Evolutionary conservation across 2,888 invertebrate species (phyloP), one percentile per base, ranked within the genome.

Genomic region (Dolichomitus sp.): DNA sequence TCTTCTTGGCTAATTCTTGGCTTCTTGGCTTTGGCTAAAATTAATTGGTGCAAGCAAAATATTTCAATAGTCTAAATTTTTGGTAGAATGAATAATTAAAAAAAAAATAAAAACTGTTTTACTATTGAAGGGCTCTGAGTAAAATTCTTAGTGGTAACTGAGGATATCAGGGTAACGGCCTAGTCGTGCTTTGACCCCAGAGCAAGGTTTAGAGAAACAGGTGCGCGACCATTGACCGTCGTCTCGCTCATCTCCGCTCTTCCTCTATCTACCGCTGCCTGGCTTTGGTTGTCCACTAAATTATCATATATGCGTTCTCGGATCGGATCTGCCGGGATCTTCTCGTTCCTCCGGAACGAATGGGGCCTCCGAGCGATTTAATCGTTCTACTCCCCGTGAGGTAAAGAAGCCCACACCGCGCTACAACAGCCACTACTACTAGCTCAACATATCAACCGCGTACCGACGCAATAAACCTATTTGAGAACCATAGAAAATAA

Each of bases 111-210:
- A 54, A 54, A 4, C 0, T 23, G 23, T 7, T 27, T 27, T 27
- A 23, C 33, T 11, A 37, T 37, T 5, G 42, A 33, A 12, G 73
- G 50, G 50, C 37, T 19, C n/a, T 19, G 72, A 17, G 66, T 59
- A 65, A 59, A 78, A 80, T 57, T 40, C 37, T 65, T 33, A 42
- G 84, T 84, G 86, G 87, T 84, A 84, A 83, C 86, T 68, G 74
- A 88, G 86, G 85, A 85, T 85, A 87, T 91, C 89, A 88, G 92
- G 91, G 91, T 91, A 93, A 93, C 88, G 92, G 90, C 92, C 92
- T 92, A 92, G 93, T 91, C 92, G 92, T 91, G 89, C 91, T 92
- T 92, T 92, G 92, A 92, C 92, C 92, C 89, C 89, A 84, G 88
- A 74, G 78, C 75, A 81, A 75, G 77, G 82, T 73, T 72, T 61